phyloP scores from a whole-genome alignment of 2,797 vertebrate genomes.

The Chiloscyllium punctatum region DNA sequence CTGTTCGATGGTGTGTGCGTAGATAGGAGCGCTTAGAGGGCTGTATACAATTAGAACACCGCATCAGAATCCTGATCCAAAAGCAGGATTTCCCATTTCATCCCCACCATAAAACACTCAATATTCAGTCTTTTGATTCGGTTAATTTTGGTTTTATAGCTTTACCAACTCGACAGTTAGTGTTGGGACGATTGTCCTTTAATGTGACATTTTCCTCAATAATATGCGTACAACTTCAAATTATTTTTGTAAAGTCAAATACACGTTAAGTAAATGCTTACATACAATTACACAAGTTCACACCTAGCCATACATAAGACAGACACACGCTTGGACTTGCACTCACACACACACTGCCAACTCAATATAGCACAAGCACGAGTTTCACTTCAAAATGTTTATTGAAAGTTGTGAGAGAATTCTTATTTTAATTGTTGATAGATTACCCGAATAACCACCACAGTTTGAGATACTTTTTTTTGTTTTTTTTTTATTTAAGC shows the following conservation, averaged over 20 bases:
- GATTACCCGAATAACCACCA: constrained; percentile 77
- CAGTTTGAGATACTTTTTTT: constrained; percentile 67
- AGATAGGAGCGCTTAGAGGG: neutral
- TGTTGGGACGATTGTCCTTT: neutral
- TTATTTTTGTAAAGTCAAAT: neutral
- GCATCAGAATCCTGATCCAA: neutral
- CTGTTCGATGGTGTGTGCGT: neutral
- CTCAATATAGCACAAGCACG: constrained; percentile 2
- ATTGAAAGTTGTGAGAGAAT: constrained; percentile 87
- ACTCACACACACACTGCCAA: neutral
- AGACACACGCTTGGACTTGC: neutral
- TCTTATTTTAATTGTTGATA: constrained; percentile 45
- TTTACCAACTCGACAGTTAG: neutral
- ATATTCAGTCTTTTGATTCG: neutral
- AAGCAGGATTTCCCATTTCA: neutral
- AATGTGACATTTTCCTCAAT: constrained; percentile 14
- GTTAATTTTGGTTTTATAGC: neutral
- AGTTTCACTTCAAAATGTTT: constrained; percentile 56
- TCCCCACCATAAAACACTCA: neutral
- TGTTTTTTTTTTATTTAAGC: constrained; percentile 22
- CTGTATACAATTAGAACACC: neutral
- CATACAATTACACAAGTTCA: neutral
- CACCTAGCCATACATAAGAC: neutral
- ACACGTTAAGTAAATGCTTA: neutral
- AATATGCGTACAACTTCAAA: neutral